phyloP scores from a whole-genome alignment of 2,888 invertebrate genomes.

The Caenorhabditis plicata region DNA sequence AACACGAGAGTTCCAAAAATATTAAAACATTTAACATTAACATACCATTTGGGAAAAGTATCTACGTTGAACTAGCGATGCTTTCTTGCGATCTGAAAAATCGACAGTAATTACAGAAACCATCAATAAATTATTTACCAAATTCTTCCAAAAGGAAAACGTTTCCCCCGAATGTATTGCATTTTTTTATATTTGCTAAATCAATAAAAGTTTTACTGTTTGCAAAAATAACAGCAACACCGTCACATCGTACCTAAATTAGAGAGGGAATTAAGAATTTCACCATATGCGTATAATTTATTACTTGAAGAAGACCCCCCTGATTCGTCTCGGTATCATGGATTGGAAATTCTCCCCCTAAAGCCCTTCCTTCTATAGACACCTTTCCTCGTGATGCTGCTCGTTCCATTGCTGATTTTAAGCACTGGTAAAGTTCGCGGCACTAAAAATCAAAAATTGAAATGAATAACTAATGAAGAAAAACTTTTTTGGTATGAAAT shows the following conservation, averaged over 20 bases:
- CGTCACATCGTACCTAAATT: conserved; percentile 82
- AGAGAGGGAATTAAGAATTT: neutral
- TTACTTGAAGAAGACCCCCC: conserved; percentile 72
- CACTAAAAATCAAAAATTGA: conserved; percentile 74
- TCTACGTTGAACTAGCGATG: conserved; percentile 91
- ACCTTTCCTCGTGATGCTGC: conserved; percentile 75
- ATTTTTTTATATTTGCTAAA: conserved; percentile 97
- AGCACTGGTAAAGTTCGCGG: conserved; percentile 94
- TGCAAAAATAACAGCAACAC: conserved; percentile 95
- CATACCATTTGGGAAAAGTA: conserved; percentile 98
- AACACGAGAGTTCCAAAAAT: neutral
- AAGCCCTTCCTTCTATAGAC: conserved; percentile 68
- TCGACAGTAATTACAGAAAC: neutral
- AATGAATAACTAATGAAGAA: neutral
- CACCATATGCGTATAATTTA: neutral
- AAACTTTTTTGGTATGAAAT: conserved; percentile 96
- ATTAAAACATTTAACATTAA: conserved; percentile 5
- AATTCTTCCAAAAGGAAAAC: conserved; percentile 99
- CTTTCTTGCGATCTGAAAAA: conserved; percentile 90
- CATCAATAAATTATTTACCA: conserved; percentile 76
- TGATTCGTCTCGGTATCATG: conserved; percentile 95
- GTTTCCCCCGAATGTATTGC: conserved; percentile 98
- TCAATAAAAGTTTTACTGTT: conserved; percentile 99
- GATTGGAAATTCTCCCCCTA: conserved; percentile 91
- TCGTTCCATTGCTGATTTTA: conserved; percentile 96